Conservation (phyloP, 2,113 vertebrate genomes). For the Coregonus clupeaformis region DNA sequence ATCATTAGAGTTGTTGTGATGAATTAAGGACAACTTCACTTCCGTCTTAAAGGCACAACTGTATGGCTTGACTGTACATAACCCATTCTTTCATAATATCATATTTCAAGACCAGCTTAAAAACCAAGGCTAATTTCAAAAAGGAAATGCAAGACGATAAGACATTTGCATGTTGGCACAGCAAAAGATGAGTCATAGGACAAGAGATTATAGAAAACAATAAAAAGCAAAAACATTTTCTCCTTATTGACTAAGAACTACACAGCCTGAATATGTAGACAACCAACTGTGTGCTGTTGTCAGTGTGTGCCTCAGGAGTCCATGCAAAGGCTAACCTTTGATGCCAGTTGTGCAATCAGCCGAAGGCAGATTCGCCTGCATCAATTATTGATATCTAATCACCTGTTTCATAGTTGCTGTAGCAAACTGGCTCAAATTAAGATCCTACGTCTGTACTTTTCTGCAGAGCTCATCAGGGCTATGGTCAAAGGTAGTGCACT, state of each 20-base stretch:
- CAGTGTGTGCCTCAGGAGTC: neutral
- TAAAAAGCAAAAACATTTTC: neutral
- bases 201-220: neutral
- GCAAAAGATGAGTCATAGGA: neutral
- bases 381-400: slow-evolving; percentile 64
- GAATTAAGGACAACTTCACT: neutral
- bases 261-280: no score
- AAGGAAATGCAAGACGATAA: neutral
- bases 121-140: neutral
- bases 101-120: neutral
- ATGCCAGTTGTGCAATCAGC: slow-evolving; percentile 45
- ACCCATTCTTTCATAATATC: neutral
- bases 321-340: slow-evolving; percentile 28
- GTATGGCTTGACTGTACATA: neutral
- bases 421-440: neutral
- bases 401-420: slow-evolving; percentile 30
- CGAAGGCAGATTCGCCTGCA: slow-evolving; percentile 53
- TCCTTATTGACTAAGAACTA: no score
- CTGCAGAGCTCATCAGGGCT: no score
- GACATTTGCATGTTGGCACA: neutral
- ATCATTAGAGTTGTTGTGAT: slow-evolving; percentile 1
- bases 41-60: neutral
- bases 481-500: neutral
- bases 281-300: neutral
- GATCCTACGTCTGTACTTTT: no score